Percentiles rank a stretch among this genome's conserved stretches.
These are phyloP conservation scores for Eustalomyia histrio DNA, from an alignment of 2,888 invertebrate genomes.

Conservation along the genomic window DNA sequence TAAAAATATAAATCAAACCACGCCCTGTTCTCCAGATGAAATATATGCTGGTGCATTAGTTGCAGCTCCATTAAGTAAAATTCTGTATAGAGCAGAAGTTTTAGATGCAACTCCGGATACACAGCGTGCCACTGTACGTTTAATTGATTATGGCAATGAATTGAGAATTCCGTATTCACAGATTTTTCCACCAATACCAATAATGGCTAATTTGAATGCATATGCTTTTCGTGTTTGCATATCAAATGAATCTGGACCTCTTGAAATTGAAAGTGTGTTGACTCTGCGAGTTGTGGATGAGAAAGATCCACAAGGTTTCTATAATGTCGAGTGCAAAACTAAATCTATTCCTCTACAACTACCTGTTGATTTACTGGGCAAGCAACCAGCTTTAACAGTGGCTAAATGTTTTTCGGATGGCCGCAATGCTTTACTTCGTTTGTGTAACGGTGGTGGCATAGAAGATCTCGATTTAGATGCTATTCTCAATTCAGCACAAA, in stretches of 20 bases:
- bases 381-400: slow-evolving; percentile 47
- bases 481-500: slow-evolving; percentile 55
- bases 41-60: slow-evolving; percentile 67
- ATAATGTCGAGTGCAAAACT: slow-evolving; percentile 64
- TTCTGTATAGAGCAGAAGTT: slow-evolving; percentile 68
- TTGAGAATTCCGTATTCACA: slow-evolving; percentile 63
- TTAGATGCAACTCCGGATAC: slow-evolving; percentile 25
- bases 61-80: slow-evolving; percentile 67
- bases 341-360: slow-evolving; percentile 57
- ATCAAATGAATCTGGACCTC: slow-evolving; percentile 43
- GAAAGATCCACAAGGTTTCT: slow-evolving; percentile 49
- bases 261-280: slow-evolving; percentile 67
- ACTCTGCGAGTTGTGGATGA: slow-evolving; percentile 60
- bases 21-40: slow-evolving; percentile 57
- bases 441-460: slow-evolving; percentile 3
- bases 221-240: slow-evolving; percentile 67
- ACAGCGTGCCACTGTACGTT: slow-evolving; percentile 64
- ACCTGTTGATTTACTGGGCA: slow-evolving; percentile 53
- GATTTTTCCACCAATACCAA: slow-evolving; percentile 67
- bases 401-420: slow-evolving; percentile 65
- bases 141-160: slow-evolving; percentile 70
- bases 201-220: slow-evolving; percentile 70
- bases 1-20: slow-evolving; percentile 61
- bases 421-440: slow-evolving; percentile 63
- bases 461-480: slow-evolving; percentile 22